phyloP scores from a whole-genome alignment of 2,888 invertebrate genomes.

The Pristionchus maxplancki region DNA sequence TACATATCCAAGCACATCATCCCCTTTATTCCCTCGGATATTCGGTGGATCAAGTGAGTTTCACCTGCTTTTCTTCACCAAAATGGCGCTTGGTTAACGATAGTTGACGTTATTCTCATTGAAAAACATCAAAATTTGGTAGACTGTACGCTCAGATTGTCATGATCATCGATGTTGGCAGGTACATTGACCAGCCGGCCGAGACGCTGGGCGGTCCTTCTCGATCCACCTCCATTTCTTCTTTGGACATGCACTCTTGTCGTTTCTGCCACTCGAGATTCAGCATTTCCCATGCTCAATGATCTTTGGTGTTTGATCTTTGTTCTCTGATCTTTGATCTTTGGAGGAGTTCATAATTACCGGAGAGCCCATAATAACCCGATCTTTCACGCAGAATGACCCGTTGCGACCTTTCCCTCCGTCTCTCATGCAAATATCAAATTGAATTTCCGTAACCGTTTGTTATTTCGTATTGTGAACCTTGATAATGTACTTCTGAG shows the following conservation, averaged over 20 bases:
- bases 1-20: slow-evolving; percentile 77
- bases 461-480: background rate
- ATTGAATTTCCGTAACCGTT: background rate
- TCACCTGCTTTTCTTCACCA: background rate
- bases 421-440: background rate
- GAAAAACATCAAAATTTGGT: too few species aligned
- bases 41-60: slow-evolving; percentile 73
- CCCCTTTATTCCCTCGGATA: slow-evolving; percentile 77
- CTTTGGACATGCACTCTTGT: slow-evolving; percentile 74
- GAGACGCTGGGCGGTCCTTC: slow-evolving; percentile 51
- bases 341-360: too few species aligned
- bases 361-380: too few species aligned
- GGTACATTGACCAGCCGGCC: slow-evolving; percentile 73
- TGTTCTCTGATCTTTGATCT: background rate
- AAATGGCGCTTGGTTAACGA: background rate
- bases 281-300: slow-evolving; percentile 62
- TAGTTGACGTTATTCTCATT: too few species aligned
- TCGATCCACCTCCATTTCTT: slow-evolving; percentile 69
- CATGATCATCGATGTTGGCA: slow-evolving; percentile 21
- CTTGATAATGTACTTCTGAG: background rate
- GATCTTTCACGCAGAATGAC: background rate
- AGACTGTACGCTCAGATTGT: too few species aligned
- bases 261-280: slow-evolving; percentile 77
- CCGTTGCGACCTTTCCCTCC: background rate
- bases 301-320: background rate